Evolutionary conservation across 2,888 invertebrate species (phyloP).

Genomic region (Agriotes lineatus): DNA sequence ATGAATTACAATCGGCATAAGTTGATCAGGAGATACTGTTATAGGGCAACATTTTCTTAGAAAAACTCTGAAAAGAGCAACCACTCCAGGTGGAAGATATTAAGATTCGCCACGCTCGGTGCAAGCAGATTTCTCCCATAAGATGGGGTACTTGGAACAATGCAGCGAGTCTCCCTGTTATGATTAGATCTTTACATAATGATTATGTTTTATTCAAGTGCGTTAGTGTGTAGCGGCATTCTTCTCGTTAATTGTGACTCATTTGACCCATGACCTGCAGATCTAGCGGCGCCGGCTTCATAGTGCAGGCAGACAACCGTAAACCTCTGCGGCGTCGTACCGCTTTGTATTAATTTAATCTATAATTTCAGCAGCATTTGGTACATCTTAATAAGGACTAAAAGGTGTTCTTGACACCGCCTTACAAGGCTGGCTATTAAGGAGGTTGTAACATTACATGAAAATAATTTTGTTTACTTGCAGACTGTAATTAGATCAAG

Average conservation of each 20-base stretch:
- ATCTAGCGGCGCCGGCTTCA: constrained; percentile 50
- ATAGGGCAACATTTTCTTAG: no score
- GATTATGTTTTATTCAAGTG: constrained; percentile 54
- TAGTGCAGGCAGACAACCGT: constrained; percentile 41
- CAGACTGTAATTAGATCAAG: background rate
- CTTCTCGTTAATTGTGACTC: constrained; percentile 57
- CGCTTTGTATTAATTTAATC: constrained; percentile 26
- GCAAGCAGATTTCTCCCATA: background rate
- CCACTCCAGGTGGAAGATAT: no score
- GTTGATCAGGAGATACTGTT: no score
- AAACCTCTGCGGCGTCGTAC: constrained; percentile 31
- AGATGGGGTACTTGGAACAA: constrained; percentile 29
- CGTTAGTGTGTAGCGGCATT: constrained; percentile 52
- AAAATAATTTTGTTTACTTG: background rate
- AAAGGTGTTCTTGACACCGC: constrained; percentile 9
- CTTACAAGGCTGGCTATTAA: constrained; percentile 2
- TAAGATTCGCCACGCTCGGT: background rate
- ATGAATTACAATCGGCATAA: no score
- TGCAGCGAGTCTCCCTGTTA: constrained; percentile 31
- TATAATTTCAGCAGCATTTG: constrained; percentile 22
- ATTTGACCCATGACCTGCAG: constrained; percentile 54
- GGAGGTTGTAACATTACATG: background rate
- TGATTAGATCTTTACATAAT: constrained; percentile 43
- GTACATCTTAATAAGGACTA: constrained; percentile 22
- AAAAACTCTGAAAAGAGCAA: no score